A percentile compares a stretch with the other conserved stretches of the same genome.
These are phyloP conservation scores for Tethya wilhelma DNA, from an alignment of 37 sponge, comb jelly and placozoan genomes.

Conservation along the genomic window DNA sequence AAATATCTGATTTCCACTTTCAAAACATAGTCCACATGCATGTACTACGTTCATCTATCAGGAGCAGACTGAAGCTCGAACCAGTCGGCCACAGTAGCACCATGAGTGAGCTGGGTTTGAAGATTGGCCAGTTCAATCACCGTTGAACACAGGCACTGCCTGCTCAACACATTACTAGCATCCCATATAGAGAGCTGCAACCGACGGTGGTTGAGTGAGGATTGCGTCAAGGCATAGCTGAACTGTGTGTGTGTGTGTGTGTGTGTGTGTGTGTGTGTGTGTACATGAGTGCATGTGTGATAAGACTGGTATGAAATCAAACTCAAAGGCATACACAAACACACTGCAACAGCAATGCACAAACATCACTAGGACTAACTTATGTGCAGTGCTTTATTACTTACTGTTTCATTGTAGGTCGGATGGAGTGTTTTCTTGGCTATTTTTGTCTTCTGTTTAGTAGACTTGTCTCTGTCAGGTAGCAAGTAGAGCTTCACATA, in stretches of 20 bases:
- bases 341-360: not conserved
- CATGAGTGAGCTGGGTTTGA: slow-evolving; percentile 1
- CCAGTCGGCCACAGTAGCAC: slow-evolving; percentile 2
- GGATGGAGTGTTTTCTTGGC: slow-evolving; percentile 76
- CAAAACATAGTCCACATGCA: too few species aligned
- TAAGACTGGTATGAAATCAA: not conserved
- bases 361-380: not conserved
- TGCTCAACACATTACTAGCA: slow-evolving; percentile 55
- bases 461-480: slow-evolving; percentile 74
- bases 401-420: slow-evolving; percentile 88
- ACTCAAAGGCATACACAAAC: not conserved
- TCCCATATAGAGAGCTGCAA: slow-evolving; percentile 75
- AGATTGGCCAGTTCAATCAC: slow-evolving; percentile 50
- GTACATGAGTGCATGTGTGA: not conserved
- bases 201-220: slow-evolving; percentile 6
- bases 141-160: slow-evolving; percentile 61
- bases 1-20: too few species aligned
- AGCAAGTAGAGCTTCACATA: slow-evolving; percentile 85
- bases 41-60: too few species aligned
- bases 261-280: too few species aligned
- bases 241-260: too few species aligned
- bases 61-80: too few species aligned
- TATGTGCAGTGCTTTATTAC: not conserved
- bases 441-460: slow-evolving; percentile 79
- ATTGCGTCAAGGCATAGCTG: slow-evolving; percentile 22